Evolutionary conservation across 2,797 vertebrate genomes (phyloP).

Genomic region (Tarsius wallacei): DNA sequence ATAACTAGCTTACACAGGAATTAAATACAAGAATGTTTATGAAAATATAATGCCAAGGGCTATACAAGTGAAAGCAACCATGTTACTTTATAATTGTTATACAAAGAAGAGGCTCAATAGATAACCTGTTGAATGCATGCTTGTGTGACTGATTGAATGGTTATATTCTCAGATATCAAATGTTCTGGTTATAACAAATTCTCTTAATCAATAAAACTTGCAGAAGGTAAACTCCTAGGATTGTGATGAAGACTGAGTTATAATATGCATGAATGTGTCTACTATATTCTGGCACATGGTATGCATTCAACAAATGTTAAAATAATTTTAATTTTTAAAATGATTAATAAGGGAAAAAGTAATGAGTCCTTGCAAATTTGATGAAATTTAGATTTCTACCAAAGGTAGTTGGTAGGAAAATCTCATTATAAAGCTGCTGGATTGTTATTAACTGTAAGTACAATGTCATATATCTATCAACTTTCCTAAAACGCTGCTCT

Average conservation of each 20-base stretch:
- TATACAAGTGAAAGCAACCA: background rate
- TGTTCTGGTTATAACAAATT: background rate
- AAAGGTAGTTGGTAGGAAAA: background rate
- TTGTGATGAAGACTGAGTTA: background rate
- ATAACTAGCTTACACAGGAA: background rate
- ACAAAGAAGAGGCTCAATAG: background rate
- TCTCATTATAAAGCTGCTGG: constrained; percentile 70
- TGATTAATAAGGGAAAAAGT: background rate
- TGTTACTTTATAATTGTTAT: background rate
- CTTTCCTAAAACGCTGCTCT: constrained; percentile 41
- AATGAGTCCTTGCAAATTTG: background rate
- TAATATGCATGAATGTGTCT: background rate
- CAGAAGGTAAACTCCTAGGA: background rate
- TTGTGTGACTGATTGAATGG: background rate
- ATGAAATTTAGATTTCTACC: constrained; percentile 21
- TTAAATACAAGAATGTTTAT: background rate
- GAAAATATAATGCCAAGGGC: background rate
- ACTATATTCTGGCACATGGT: background rate
- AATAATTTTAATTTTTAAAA: constrained; percentile 10
- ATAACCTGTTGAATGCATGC: background rate
- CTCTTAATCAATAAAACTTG: background rate
- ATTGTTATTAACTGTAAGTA: constrained; percentile 77
- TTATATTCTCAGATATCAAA: background rate
- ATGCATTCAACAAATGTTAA: background rate
- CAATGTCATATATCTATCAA: constrained; percentile 52